phyloP scores from a whole-genome alignment of 2,888 invertebrate species.

The Eupsilia transversa region DNA sequence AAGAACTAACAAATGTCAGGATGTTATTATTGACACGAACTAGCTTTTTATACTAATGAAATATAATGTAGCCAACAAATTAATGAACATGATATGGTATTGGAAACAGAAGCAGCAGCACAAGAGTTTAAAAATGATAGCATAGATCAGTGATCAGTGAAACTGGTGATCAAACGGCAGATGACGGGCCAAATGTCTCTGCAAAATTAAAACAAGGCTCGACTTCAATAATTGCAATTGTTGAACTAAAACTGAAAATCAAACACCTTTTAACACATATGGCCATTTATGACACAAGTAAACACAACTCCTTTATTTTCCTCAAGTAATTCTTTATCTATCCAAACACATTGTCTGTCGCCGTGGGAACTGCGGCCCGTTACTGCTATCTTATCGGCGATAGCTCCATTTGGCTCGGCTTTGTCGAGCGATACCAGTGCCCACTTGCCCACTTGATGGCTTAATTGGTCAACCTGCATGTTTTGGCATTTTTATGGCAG shows the following conservation, averaged over 20 bases:
- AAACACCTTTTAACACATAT: constrained; percentile 43
- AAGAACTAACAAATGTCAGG: constrained; percentile 33
- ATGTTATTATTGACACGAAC: constrained; percentile 30
- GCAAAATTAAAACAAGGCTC: neutral
- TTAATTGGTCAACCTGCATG: constrained; percentile 66
- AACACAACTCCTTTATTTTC: constrained; percentile 66
- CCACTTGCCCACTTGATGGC: constrained; percentile 54
- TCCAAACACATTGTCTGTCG: constrained; percentile 62
- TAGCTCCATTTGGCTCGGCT: constrained; percentile 63
- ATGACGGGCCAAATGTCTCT: neutral
- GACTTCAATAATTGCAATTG: neutral
- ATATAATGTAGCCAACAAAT: constrained; percentile 1
- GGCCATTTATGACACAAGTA: constrained; percentile 54
- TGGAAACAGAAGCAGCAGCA: neutral
- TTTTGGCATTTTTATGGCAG: constrained; percentile 57
- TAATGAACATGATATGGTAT: neutral
- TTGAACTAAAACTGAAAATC: constrained; percentile 8
- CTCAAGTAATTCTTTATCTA: constrained; percentile 66
- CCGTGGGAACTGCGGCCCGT: constrained; percentile 69
- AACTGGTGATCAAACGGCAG: neutral
- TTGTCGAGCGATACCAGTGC: constrained; percentile 58
- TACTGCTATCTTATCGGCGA: constrained; percentile 70
- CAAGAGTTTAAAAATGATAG: neutral
- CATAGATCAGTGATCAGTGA: neutral
- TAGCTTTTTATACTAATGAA: constrained; percentile 23